Evolutionary conservation across 2,888 invertebrate genomes (phyloP).

Genomic region (Agrochola lota): DNA sequence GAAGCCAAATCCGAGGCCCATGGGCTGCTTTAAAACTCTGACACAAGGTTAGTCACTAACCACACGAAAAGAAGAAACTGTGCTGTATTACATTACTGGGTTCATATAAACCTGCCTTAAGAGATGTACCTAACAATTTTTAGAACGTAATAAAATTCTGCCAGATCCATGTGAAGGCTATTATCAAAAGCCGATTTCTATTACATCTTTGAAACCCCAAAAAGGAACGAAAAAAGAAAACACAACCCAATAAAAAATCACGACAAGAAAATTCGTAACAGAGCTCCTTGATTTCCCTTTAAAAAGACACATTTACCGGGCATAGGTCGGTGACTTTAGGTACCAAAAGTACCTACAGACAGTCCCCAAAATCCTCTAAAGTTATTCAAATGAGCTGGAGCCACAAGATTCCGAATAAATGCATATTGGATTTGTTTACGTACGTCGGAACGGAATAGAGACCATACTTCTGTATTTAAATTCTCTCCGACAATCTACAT

Average conservation of each 20-base stretch:
- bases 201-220: not conserved
- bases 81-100: no score
- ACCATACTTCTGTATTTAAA: slow-evolving; percentile 86
- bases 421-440: slow-evolving; percentile 90
- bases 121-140: not conserved
- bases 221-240: slow-evolving; percentile 24
- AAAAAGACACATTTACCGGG: slow-evolving; percentile 48
- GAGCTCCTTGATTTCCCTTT: slow-evolving; percentile 36
- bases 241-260: slow-evolving; percentile 41
- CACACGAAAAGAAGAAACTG: no score
- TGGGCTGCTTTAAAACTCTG: no score
- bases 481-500: slow-evolving; percentile 84
- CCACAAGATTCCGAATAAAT: slow-evolving; percentile 86
- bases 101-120: no score
- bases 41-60: no score
- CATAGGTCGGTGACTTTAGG: slow-evolving; percentile 62
- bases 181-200: slow-evolving; percentile 27
- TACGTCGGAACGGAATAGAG: slow-evolving; percentile 83
- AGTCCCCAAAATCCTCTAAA: slow-evolving; percentile 80
- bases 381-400: slow-evolving; percentile 86
- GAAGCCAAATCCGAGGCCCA: no score
- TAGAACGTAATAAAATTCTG: not conserved
- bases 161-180: slow-evolving; percentile 1
- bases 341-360: slow-evolving; percentile 49
- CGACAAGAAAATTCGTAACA: slow-evolving; percentile 39